Evolutionary conservation across 1,140 invertebrate genomes (phyloP).

Genomic region (Drosophila truncata): DNA sequence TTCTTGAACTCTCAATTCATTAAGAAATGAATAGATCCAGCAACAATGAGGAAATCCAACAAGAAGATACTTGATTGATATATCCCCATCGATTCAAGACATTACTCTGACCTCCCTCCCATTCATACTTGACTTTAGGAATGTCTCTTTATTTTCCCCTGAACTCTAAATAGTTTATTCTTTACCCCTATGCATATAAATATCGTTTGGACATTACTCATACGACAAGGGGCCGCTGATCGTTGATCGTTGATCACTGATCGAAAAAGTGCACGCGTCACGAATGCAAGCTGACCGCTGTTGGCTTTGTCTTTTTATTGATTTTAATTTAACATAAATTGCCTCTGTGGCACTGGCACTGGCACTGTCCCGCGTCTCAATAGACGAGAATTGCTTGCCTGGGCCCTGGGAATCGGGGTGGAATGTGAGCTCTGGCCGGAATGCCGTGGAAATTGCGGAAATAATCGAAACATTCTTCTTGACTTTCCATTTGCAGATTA

Average conservation of each 20-base stretch:
- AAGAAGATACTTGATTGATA: conserved; percentile 4
- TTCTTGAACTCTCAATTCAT: background rate
- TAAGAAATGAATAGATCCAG: background rate
- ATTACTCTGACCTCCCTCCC: background rate
- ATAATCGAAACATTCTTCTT: conserved; percentile 30
- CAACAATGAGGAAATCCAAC: conserved; percentile 12
- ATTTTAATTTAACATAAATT: conserved; percentile 80
- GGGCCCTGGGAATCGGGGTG: conserved; percentile 32
- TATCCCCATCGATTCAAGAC: background rate
- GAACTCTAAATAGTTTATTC: conserved; percentile 12
- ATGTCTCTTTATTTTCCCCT: conserved; percentile 13
- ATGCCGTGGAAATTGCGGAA: conserved; percentile 37
- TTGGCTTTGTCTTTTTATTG: conserved; percentile 62
- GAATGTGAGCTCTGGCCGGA: conserved; percentile 23
- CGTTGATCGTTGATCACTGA: conserved; percentile 16
- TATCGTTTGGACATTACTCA: conserved; percentile 32
- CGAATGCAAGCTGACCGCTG: conserved; percentile 31
- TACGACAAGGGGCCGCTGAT: conserved; percentile 34
- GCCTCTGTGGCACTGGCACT: conserved; percentile 32
- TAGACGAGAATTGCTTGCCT: conserved; percentile 34
- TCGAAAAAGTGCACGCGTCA: conserved; percentile 40
- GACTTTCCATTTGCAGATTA: conserved; percentile 84
- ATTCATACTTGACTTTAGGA: conserved; percentile 5
- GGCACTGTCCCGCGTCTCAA: conserved; percentile 16
- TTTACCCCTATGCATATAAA: background rate